Conservation (phyloP, 1,140 invertebrate species). For the Meloidogyne floridensis region DNA sequence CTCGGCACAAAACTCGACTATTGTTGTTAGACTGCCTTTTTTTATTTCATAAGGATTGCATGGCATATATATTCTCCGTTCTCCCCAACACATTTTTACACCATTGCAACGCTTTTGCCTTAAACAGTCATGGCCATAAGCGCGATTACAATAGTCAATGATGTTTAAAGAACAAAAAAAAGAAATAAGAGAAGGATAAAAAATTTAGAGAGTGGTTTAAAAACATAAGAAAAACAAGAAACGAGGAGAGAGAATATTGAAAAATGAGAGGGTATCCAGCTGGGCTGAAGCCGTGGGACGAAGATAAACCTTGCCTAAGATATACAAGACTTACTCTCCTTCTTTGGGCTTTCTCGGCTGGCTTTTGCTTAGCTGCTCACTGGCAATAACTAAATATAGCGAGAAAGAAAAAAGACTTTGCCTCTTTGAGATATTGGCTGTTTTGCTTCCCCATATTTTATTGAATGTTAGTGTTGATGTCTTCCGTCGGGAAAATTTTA, state of each 20-base stretch:
- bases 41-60: background rate
- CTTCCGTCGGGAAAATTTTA: slow-evolving; percentile 1
- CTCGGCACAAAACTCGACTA: background rate
- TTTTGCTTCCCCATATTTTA: background rate
- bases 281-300: background rate
- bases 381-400: background rate
- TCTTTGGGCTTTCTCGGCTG: background rate
- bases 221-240: background rate
- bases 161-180: background rate
- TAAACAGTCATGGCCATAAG: background rate
- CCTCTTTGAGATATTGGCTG: background rate
- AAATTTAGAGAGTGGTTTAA: too few species aligned
- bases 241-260: background rate
- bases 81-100: background rate
- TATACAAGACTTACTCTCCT: background rate
- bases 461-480: background rate
- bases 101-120: background rate
- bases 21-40: background rate
- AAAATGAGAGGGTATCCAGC: background rate
- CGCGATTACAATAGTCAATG: background rate
- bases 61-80: background rate
- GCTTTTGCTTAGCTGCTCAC: background rate
- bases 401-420: background rate
- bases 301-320: too few species aligned
- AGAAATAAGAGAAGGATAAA: too few species aligned